These are phyloP conservation scores for Apeltes quadracus DNA, from an alignment of 2,113 vertebrate species.

Conservation along the genomic window DNA sequence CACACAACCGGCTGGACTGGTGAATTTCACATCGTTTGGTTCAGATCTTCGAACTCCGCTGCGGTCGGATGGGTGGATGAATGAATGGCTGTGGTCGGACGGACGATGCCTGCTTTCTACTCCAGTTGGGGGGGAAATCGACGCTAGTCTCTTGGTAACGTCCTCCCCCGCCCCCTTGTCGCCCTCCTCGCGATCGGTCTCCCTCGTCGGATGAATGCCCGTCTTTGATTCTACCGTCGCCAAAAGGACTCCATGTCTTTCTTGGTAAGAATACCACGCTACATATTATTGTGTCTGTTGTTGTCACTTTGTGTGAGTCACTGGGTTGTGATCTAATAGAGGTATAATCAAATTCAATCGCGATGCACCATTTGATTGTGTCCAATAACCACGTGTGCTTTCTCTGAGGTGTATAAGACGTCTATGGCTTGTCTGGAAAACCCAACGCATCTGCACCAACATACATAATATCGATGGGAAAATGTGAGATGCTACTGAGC, in stretches of 20 bases:
- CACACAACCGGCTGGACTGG: neutral
- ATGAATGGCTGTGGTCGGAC: slow-evolving; percentile 24
- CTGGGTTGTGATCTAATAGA: too few relatives aligned
- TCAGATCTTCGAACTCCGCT: slow-evolving; percentile 22
- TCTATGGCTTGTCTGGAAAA: neutral
- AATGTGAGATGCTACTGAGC: neutral
- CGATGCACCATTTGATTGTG: too few relatives aligned
- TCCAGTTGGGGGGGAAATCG: slow-evolving; percentile 13
- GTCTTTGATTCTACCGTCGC: slow-evolving; percentile 41
- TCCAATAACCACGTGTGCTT: neutral
- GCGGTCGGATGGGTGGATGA: slow-evolving; percentile 15
- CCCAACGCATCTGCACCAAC: neutral
- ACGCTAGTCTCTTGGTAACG: slow-evolving; percentile 34
- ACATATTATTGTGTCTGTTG: neutral
- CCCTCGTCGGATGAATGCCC: slow-evolving; percentile 71
- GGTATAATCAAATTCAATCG: too few relatives aligned
- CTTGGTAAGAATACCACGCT: slow-evolving; percentile 76
- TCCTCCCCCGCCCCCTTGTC: neutral
- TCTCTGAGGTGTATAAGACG: neutral
- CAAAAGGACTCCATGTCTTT: slow-evolving; percentile 83
- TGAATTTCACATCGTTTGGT: neutral
- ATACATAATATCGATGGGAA: neutral
- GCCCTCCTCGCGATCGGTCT: slow-evolving; percentile 27
- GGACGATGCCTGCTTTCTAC: slow-evolving; percentile 40
- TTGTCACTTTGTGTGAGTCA: neutral